Base-by-base conservation (phyloP, 2,888 invertebrate species). In the Leucophenga maculata region DNA sequence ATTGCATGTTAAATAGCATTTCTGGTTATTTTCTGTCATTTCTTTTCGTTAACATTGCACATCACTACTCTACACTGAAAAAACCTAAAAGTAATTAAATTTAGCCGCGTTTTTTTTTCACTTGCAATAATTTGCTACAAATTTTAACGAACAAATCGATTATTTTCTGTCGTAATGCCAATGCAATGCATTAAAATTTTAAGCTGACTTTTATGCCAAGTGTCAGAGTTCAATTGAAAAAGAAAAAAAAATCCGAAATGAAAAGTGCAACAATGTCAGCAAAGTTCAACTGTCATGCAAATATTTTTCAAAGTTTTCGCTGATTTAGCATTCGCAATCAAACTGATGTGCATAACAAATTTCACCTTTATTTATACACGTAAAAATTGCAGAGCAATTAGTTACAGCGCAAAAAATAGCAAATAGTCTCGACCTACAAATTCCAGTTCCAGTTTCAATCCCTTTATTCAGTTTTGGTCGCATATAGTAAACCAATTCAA, bases 331-430 rank as follows among this genome's bases (percentile, higher is more conserved):
- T 71, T 74, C 67, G 81, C 79, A 82, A 82, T 82, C 81, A 82
- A 81, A 82, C 75, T 79, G 81, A 79, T 82, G 83, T 81, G 82
- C 78, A 81, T 82, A 82, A 78, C 81, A 82, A 82, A 82, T 82
- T 80, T 81, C 4, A 79, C 79, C 78, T 78, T 82, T 82, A 82
- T 82, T 82, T 82, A 82, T 82, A 77, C 76, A 82, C 77, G 76
- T 78, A 82, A 81, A 82, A 81, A 82, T 81, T 82, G 81, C 81
- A 80, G 81, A 81, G 82, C 81, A 81, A 81, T 81, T 81, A 82
- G 80, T 81, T 82, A 22, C n/a, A 64, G 62, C 39, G 39, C 22
- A 22, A 64, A 64, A 64, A 50, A n/a, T 18, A 9, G 20, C 13
- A 20, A 22, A 48, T 26, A 26, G n/a, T n/a, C 26, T 26, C 26